These are phyloP conservation scores for Conomelus anceps DNA, from an alignment of 2,888 invertebrate species.

Conservation along the genomic window DNA sequence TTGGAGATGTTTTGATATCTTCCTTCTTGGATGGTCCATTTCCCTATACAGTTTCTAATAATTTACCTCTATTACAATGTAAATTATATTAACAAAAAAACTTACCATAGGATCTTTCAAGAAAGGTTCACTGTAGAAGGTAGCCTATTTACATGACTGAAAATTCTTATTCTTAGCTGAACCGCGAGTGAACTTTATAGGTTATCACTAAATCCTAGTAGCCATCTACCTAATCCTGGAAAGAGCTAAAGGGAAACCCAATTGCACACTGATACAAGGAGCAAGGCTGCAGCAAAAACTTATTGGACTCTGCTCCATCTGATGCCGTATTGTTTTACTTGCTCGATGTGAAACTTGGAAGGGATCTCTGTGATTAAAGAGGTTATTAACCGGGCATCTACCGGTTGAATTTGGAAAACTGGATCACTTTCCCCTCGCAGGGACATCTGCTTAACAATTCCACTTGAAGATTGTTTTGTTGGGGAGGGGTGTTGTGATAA, in stretches of 20 bases:
- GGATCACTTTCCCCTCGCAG: neutral
- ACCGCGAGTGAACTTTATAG: neutral
- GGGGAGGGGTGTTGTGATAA: neutral
- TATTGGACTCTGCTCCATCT: neutral
- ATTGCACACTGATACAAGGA: neutral
- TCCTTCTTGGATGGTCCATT: too few species aligned
- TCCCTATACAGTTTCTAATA: too few species aligned
- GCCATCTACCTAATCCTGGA: neutral
- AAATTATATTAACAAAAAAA: too few species aligned
- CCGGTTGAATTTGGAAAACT: neutral
- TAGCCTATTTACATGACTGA: too few species aligned
- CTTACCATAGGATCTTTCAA: too few species aligned
- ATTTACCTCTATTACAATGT: too few species aligned
- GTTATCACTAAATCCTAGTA: neutral
- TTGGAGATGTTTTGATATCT: too few species aligned
- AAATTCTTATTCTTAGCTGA: neutral
- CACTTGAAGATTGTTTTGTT: neutral
- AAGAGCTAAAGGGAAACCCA: neutral
- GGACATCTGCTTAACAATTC: neutral
- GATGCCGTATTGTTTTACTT: neutral
- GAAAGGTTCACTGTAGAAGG: too few species aligned
- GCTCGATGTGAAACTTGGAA: neutral
- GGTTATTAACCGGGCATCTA: neutral
- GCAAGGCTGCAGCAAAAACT: too few species aligned
- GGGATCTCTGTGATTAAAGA: neutral